Evolutionary conservation across 2,113 vertebrate species (phyloP).

Genomic region (Lepisosteus oculatus): DNA sequence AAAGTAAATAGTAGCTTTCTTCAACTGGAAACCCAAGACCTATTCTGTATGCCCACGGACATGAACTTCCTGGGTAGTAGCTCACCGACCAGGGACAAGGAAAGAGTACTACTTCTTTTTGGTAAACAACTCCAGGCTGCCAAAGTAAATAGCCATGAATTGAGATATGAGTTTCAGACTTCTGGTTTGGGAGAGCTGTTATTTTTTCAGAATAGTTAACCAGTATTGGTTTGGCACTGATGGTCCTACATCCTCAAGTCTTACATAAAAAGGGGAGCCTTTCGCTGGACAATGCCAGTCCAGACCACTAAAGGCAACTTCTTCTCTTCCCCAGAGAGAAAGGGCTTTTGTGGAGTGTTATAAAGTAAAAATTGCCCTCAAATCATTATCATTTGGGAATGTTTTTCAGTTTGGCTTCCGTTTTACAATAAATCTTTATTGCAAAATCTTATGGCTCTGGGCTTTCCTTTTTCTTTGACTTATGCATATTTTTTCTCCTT

Average conservation of each 20-base stretch:
- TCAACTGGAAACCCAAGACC: neutral
- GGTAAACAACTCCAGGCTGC: neutral
- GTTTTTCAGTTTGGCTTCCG: neutral
- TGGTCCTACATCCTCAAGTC: neutral
- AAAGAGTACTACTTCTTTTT: neutral
- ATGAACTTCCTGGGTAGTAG: too few species aligned
- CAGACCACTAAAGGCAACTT: too few species aligned
- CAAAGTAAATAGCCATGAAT: neutral
- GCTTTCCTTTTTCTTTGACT: constrained; percentile 12
- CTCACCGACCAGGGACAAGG: neutral
- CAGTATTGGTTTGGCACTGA: neutral
- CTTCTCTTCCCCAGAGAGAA: neutral
- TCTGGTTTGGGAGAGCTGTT: neutral
- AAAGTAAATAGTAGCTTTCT: neutral
- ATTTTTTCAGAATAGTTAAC: neutral
- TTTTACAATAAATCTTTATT: constrained; percentile 6
- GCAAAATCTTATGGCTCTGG: constrained; percentile 28
- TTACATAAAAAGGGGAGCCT: neutral
- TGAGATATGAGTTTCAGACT: neutral
- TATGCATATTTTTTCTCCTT: neutral
- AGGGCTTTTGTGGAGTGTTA: neutral
- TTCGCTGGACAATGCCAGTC: neutral
- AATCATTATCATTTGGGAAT: neutral
- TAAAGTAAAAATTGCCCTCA: neutral
- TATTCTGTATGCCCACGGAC: neutral